A percentile compares a stretch with the other conserved stretches of the same genome.
These are phyloP conservation scores for Scolopax bukidnonensis DNA, from an alignment of 2,797 vertebrate species.

Conservation along the genomic window DNA sequence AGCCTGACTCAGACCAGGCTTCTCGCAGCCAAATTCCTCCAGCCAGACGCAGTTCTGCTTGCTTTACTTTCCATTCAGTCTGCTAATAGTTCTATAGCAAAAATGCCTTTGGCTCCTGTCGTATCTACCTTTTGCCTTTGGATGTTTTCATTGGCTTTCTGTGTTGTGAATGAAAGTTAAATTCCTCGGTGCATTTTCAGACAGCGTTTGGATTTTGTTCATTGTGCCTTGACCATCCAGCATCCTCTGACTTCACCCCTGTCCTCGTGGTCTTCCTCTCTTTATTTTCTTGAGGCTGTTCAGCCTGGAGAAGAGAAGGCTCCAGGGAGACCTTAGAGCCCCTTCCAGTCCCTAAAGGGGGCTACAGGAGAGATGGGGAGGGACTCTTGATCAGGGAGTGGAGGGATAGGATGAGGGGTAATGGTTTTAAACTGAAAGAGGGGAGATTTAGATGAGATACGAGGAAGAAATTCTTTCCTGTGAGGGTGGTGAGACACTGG, in stretches of 20 bases:
- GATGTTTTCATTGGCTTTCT: background rate
- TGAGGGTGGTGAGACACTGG: too few relatives aligned
- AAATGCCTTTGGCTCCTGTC: background rate
- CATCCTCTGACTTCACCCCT: background rate
- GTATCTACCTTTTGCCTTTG: constrained; percentile 2
- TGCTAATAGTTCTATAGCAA: background rate
- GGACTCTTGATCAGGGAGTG: too few relatives aligned
- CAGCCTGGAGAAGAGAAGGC: too few relatives aligned
- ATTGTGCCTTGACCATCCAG: background rate
- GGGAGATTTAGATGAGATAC: too few relatives aligned
- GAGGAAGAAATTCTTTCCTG: too few relatives aligned
- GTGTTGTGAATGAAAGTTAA: background rate
- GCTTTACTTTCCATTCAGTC: background rate
- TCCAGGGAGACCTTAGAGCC: too few relatives aligned
- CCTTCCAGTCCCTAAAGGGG: too few relatives aligned
- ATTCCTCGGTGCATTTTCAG: background rate
- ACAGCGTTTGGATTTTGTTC: background rate
- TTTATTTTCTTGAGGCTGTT: background rate
- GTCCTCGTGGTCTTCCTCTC: background rate
- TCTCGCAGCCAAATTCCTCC: background rate
- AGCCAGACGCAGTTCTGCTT: background rate
- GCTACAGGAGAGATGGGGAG: too few relatives aligned
- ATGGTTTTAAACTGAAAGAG: too few relatives aligned
- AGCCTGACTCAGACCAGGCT: background rate
- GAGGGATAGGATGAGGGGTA: too few relatives aligned